Percentiles rank a stretch among this genome's conserved stretches.
phyloP scores from a whole-genome alignment of 2,888 invertebrate genomes.

The Masnerella sp. region DNA sequence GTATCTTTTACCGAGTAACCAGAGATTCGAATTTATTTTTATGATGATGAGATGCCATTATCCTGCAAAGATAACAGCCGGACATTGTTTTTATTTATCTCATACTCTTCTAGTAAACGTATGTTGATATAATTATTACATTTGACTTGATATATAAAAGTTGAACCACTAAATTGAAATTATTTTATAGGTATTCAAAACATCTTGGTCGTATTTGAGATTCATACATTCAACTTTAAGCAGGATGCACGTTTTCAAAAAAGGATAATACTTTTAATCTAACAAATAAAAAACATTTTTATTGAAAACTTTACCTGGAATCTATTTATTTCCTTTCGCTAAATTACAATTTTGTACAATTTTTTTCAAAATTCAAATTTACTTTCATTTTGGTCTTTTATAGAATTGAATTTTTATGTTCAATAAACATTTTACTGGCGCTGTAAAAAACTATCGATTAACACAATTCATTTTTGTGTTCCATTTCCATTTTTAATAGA shows the following conservation, averaged over 20 bases:
- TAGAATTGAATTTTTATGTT: slow-evolving; percentile 4
- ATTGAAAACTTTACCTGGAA: not conserved
- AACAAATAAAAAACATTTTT: not conserved
- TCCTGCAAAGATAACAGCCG: not conserved
- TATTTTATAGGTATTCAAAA: no score
- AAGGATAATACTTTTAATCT: not conserved
- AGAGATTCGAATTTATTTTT: not conserved
- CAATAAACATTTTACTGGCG: slow-evolving; percentile 30
- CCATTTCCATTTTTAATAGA: slow-evolving; percentile 65
- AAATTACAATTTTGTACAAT: no score
- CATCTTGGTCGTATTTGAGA: no score
- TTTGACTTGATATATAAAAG: not conserved
- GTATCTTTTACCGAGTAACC: not conserved
- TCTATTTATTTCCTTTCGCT: not conserved
- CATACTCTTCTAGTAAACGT: slow-evolving; percentile 1
- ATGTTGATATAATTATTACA: not conserved
- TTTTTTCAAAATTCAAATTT: no score
- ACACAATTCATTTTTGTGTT: slow-evolving; percentile 19
- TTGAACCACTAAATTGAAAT: no score
- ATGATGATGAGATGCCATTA: slow-evolving; percentile 1
- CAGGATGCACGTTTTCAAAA: no score
- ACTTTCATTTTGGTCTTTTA: no score
- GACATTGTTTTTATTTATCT: not conserved
- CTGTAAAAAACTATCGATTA: not conserved
- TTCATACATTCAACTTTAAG: no score